Base-by-base conservation (phyloP, 2,888 invertebrate species). In the Philopedon plagiatum region DNA sequence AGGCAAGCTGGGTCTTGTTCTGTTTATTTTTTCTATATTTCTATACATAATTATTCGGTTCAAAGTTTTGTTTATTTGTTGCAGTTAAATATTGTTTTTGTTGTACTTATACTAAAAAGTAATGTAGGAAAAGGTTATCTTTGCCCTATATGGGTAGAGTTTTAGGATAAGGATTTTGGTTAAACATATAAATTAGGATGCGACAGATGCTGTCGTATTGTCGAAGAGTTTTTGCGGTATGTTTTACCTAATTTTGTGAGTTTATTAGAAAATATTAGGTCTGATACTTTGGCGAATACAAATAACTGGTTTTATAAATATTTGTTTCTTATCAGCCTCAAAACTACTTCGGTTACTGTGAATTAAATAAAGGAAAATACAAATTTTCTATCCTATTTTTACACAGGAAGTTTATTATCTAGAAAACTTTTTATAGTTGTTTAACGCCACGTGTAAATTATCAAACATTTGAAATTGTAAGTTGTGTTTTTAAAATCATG, bases 31-130 rank as follows among this genome's bases (percentile, higher is more conserved):
- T 65, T 65, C 56, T 65, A 54, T 56, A 56, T 46, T 65, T 65
- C 41, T 56, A 65, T 56, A 65, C 41, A 46, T 46, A 61, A 41
- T 29, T n/a, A n/a, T n/a, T 61, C 46, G 61, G 61, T 63, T 63
- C 11, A 66, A 61, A 46, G 29, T 71, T 71, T 63, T 37, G 60
- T 71, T 65, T 65, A 71, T 71, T 71, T 71, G 71, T 71, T 71
- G 71, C 71, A 65, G 71, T 71, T 65, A 65, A 58, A 71, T 37
- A 63, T 37, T 65, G 41, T 64, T 71, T 54, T 70, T 49, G 71
- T 71, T 71, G 71, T 71, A 71, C 71, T 71, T 71, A 71, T 51
- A 21, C 39, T 60, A 64, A 64, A 15, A 64, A 65, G 21, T 64
- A 65, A 71, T 46, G 26, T 71, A 65, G 64, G 51, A 71, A 70